These are phyloP conservation scores for Neolamprologus sp. DNA, from an alignment of 2,113 vertebrate genomes.

Conservation along the genomic window DNA sequence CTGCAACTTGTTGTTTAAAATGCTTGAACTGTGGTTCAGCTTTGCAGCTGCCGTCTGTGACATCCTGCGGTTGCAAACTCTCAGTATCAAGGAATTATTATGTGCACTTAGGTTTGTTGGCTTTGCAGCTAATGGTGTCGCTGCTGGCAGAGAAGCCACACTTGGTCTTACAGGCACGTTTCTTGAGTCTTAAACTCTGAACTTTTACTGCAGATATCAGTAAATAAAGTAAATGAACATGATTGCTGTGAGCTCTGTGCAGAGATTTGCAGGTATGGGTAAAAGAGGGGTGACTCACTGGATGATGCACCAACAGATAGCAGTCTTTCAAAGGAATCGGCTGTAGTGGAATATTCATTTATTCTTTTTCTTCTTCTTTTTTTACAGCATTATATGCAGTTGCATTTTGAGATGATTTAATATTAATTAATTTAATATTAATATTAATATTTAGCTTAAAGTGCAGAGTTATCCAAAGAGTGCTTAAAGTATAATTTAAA, in stretches of 20 bases:
- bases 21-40: neutral
- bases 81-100: neutral
- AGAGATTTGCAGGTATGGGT: neutral
- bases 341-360: neutral
- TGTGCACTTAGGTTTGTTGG: neutral
- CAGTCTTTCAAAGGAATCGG: neutral
- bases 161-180: neutral
- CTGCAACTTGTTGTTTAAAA: neutral
- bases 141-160: neutral
- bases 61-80: neutral
- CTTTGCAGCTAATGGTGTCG: neutral
- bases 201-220: neutral
- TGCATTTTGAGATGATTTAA: neutral
- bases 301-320: neutral
- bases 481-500: neutral
- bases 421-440: neutral
- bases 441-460: neutral
- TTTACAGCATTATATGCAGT: neutral
- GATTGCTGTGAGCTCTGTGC: neutral
- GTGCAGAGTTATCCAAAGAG: neutral
- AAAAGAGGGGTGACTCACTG: neutral
- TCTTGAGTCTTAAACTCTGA: neutral
- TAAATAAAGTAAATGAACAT: neutral
- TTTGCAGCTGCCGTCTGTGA: neutral
- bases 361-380: neutral